These are phyloP conservation scores for Pseudopodoces humilis DNA, from an alignment of 2,113 vertebrate genomes.

Conservation along the genomic window DNA sequence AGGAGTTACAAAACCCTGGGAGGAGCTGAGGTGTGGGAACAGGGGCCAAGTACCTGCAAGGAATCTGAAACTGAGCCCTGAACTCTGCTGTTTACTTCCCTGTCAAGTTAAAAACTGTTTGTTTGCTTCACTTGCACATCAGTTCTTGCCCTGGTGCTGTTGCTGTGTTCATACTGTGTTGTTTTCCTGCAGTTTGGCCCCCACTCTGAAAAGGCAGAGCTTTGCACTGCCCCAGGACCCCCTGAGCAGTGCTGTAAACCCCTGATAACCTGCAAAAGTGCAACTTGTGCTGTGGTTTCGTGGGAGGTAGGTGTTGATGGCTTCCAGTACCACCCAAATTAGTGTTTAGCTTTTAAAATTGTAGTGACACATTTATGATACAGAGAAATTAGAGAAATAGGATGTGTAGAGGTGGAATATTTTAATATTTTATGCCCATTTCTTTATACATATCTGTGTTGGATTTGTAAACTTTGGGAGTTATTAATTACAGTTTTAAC, in stretches of 20 bases:
- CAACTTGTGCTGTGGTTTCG: constrained; percentile 68
- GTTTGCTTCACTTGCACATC: neutral
- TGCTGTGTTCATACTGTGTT: neutral
- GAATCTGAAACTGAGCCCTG: neutral
- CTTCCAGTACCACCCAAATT: neutral
- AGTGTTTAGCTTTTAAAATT: neutral
- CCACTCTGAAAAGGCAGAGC: constrained; percentile 68
- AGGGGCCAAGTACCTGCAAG: neutral
- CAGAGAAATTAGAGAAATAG: neutral
- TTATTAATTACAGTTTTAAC: neutral
- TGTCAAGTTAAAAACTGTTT: neutral
- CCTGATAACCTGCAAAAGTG: constrained; percentile 70
- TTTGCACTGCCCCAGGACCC: constrained; percentile 70
- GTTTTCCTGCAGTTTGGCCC: constrained; percentile 73
- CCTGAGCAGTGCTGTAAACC: constrained; percentile 77
- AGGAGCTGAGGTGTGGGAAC: neutral
- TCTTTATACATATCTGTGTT: accelerated
- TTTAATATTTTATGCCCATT: neutral
- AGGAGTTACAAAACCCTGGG: neutral
- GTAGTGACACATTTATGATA: accelerated
- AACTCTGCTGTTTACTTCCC: neutral
- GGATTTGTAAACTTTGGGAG: neutral
- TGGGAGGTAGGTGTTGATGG: constrained; percentile 75
- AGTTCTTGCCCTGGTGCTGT: neutral
- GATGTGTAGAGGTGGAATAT: neutral